Percentiles rank a stretch among this genome's conserved stretches.
Evolutionary conservation across 1,140 invertebrate genomes (phyloP).

Genomic region (Lepidurus arcticus): DNA sequence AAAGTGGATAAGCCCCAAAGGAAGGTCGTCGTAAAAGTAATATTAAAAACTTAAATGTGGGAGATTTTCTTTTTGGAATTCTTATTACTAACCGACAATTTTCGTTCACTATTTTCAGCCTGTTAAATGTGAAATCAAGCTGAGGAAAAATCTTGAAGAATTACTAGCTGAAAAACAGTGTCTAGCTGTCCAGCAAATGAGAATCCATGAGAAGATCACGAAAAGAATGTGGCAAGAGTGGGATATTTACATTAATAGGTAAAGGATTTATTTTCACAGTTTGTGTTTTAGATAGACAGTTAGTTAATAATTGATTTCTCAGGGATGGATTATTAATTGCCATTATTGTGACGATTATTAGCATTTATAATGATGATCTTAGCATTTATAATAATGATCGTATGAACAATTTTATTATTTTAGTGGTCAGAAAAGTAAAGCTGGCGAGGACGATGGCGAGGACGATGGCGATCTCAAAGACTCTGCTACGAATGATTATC

Average conservation of each 20-base stretch:
- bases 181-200: slow-evolving; percentile 26
- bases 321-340: too few relatives aligned
- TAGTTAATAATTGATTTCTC: background rate
- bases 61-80: too few relatives aligned
- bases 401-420: background rate
- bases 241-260: slow-evolving; percentile 6
- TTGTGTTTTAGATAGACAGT: background rate
- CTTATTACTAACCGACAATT: background rate
- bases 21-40: background rate
- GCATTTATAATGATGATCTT: too few relatives aligned
- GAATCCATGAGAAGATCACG: slow-evolving; percentile 28
- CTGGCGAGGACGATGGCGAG: background rate
- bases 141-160: slow-evolving; percentile 20
- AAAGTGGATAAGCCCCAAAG: background rate
- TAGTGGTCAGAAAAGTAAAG: background rate
- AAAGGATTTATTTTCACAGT: background rate
- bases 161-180: slow-evolving; percentile 27
- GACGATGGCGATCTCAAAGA: background rate
- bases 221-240: slow-evolving; percentile 30
- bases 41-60: too few relatives aligned
- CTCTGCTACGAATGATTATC: background rate
- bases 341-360: too few relatives aligned
- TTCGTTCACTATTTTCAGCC: background rate
- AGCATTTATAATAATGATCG: background rate
- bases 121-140: slow-evolving; percentile 16